Evolutionary conservation across 1,140 invertebrate genomes (phyloP), one percentile per base, ranked within the genome.

Genomic region (Sogatella furcifera): DNA sequence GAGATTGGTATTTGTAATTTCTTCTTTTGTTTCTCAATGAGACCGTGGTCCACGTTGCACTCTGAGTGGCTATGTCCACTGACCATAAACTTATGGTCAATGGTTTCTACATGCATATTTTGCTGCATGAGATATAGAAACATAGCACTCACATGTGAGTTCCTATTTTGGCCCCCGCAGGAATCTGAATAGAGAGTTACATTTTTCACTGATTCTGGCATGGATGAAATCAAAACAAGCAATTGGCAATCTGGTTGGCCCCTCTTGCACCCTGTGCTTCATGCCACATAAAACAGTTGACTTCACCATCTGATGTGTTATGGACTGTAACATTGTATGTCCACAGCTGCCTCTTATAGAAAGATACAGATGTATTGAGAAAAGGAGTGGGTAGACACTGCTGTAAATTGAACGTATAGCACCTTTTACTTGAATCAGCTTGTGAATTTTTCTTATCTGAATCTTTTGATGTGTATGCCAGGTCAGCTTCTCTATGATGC

Each of bases 111-210:
- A 11, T 49, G 46, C 17, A n/a, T 6, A 15, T 11, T 11, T 8
- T 55, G 28, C 41, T 11, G 67, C 52, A 38, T 10, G 10, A 46
- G 17, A 15, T 44, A 49, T 13, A 66, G 56, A 49, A 67, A 69
- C 67, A 69, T 69, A 15, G 60, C 59, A 52, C 58, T 24, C 17
- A 71, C 52, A 55, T 65, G 61, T 54, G 60, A 61, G 58, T 72
- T 72, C 62, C 71, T 72, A 61, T 71, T 73, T 62, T 73, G 72
- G 4, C 71, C 68, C 14, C 34, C 55, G 17, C 71, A 72, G 11
- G 60, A 65, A 58, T 73, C 70, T 54, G 67, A 73, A 62, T 70
- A 71, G 38, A 72, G n/a, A n/a, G n/a, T n/a, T n/a, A n/a, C n/a
- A n/a, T n/a, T n/a, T n/a, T n/a, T n/a, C n/a, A n/a, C n/a, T n/a